Base-by-base conservation (phyloP, 2,113 vertebrate genomes). In the Platanista minor region DNA sequence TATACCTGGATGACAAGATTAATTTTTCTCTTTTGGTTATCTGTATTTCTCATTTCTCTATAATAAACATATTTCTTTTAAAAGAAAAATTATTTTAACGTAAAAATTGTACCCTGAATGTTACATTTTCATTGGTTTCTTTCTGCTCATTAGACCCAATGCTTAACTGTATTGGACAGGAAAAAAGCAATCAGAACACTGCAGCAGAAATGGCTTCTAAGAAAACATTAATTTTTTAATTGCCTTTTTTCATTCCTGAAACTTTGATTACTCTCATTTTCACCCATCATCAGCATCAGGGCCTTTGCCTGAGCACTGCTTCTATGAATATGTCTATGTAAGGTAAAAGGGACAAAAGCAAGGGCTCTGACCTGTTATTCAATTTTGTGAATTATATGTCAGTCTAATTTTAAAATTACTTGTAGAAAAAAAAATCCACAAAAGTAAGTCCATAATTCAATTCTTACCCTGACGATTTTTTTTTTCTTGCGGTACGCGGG, bases 341-440 rank as follows among this genome's bases (percentile, higher is more conserved):
- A 82, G 39, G 18, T 8, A 84, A 93, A 72, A 71, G 14, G 67
- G 94, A 72, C 21, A 64, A 92, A 87, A 27, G 39, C 18, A 87
- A 69, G 87, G 81, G 33, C 94, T 95, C 72, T 91, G 43, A 57
- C 27, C 29, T 86, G 41, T 67, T 83, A 78, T 61, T 81, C 52
- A 94, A 57, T 66, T 87, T 91, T 57, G 52, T 87, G 36, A 94
- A 72, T 81, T 85, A 67, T 71, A 52, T 36, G 66, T 29, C 52
- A 86, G 61, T 33, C 17, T 74, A 67, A 91, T 93, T 92, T 93
- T 57, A 71, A 92, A 97, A 95, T 71, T 57, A 94, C 54, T 87
- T 77, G 33, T 36, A 78, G n/a, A 49, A 96, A 64, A 80, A 75
- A 62, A 33, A 84, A 85, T 71, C 23, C 25, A 78, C 25, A 82